Evolutionary conservation across 2,113 vertebrate genomes (phyloP), one percentile per base, ranked within the genome.

Genomic region (Ammospiza caudacuta): DNA sequence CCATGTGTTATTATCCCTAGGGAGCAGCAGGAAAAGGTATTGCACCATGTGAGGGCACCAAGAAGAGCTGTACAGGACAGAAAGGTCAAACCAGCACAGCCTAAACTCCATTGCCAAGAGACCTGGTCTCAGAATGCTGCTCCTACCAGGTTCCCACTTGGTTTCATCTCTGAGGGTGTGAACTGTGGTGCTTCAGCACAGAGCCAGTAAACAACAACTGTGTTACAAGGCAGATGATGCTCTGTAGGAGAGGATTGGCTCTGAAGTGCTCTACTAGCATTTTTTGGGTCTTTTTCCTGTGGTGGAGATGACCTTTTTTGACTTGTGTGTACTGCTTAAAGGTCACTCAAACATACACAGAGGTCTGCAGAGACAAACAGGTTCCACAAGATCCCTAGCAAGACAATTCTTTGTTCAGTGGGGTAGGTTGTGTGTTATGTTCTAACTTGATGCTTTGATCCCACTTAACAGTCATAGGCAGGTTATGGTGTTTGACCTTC

Each of bases 181-280:
- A 83, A 33, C 6, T 54, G 11, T 23, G 55, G 7, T 9, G 14
- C 9, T 54, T 9, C 69, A 49, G 4, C 25, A 37, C 5, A 43
- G 20, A 46, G 18, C 2, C 18, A 49, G 21, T 9, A 7, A 43
- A 37, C 3, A 44, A 10, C 12, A 70, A 18, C 44, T 19, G 10
- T 17, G 6, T 18, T 58, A 15, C 11, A 9, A 54, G 14, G 22
- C 4, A 44, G 21, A 18, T 3, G 5, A 44, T n/a, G 12, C 2
- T 47, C 31, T 44, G 28, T 13, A 29, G 43, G 23, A 9, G 24
- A 81, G 4, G 9, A 47, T 23, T 31, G 51, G 3, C 4, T 66
- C 18, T 0, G 0, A 72, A 8, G 5, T 33, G 8, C 4, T 73
- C 4, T 47, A 5, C 15, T 29, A 49, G 11, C 7, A 62, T 29